phyloP scores from a whole-genome alignment of 2,113 vertebrate species.

The Scytalopus superciliaris region DNA sequence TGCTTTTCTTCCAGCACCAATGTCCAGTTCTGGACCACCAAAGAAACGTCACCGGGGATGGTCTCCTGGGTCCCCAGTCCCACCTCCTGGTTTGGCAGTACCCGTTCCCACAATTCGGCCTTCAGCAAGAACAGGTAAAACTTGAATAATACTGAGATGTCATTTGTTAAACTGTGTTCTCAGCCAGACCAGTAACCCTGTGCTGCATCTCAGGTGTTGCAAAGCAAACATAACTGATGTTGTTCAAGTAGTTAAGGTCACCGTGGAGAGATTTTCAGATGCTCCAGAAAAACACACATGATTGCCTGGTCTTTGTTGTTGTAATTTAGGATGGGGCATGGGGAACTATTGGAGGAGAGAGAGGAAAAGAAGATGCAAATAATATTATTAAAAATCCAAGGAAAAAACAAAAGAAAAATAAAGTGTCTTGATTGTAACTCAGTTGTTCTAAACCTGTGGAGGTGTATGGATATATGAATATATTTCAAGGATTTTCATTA shows the following conservation, averaged over 20 bases:
- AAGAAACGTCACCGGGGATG: constrained; percentile 97
- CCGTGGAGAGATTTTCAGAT: neutral
- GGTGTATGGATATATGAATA: neutral
- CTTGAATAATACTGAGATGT: neutral
- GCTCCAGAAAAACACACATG: neutral
- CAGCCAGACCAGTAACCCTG: neutral
- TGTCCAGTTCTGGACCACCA: constrained; percentile 90
- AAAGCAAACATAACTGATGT: neutral
- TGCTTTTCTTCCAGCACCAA: constrained; percentile 70
- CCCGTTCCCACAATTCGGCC: constrained; percentile 86
- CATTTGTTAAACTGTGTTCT: neutral
- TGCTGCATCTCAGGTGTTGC: neutral
- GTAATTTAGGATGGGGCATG: neutral
- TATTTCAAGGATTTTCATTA: neutral
- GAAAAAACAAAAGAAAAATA: neutral
- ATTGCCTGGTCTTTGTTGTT: neutral
- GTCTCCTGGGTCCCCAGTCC: constrained; percentile 84
- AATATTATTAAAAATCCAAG: neutral
- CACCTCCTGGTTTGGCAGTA: constrained; percentile 78
- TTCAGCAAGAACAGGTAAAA: constrained; percentile 80
- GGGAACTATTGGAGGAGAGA: neutral
- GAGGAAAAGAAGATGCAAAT: neutral
- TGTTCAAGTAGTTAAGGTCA: neutral
- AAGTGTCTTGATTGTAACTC: neutral
- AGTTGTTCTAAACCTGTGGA: neutral